phyloP scores from a whole-genome alignment of 2,113 vertebrate species.

The Hassar affinis region DNA sequence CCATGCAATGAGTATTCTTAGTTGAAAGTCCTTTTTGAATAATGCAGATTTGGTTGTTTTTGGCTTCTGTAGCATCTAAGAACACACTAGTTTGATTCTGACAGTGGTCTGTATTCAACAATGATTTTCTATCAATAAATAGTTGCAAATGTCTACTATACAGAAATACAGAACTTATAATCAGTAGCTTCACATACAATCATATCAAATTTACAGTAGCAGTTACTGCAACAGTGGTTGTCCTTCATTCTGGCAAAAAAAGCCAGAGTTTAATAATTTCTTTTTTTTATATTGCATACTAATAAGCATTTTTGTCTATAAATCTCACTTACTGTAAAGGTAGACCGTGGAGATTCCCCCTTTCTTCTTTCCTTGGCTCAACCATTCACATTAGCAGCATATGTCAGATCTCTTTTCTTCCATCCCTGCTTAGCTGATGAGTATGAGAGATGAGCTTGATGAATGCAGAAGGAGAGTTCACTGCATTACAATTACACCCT shows the following conservation, averaged over 20 bases:
- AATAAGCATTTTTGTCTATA: neutral
- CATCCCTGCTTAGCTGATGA: constrained; percentile 61
- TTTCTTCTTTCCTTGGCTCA: constrained; percentile 52
- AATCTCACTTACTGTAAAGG: constrained; percentile 9
- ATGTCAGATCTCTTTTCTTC: constrained; percentile 52
- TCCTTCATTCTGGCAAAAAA: neutral
- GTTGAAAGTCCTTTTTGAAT: constrained; percentile 28
- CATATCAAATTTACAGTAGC: neutral
- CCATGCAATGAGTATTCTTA: neutral
- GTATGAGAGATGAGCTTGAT: constrained; percentile 61
- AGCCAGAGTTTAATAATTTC: neutral
- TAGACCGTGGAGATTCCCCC: neutral
- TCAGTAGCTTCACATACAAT: neutral
- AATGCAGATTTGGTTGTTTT: constrained; percentile 55
- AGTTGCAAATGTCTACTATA: neutral
- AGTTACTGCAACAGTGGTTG: neutral
- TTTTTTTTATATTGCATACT: neutral
- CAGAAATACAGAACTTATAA: neutral
- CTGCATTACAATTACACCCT: constrained; percentile 53
- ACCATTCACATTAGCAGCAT: constrained; percentile 43
- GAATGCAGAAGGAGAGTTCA: constrained; percentile 52
- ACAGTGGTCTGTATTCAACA: neutral
- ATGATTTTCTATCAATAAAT: neutral
- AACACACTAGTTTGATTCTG: neutral
- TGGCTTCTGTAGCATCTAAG: neutral